Base-by-base conservation (phyloP, 2,888 invertebrate species). In the Chymomyza caudatula region DNA sequence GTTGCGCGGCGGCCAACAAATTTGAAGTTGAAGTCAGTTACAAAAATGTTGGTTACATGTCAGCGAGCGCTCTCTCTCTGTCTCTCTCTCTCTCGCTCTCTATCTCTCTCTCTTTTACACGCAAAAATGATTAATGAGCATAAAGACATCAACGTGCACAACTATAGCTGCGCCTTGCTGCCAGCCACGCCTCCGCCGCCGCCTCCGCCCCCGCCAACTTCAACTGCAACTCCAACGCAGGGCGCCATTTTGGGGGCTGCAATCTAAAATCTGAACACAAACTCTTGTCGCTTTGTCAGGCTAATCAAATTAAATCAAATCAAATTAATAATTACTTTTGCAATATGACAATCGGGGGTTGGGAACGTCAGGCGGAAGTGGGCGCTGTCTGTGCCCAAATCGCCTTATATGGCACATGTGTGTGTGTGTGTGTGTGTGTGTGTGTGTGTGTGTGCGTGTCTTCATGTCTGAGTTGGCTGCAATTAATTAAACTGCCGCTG, bases 281-380 rank as follows among this genome's bases (percentile, higher is more conserved):
- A n/a, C 25, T 44, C 42, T 68, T 52, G 67, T 61, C 57, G 53
- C 56, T 52, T 17, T 19, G 63, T 60, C 69, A 60, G 65, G 71
- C 82, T 85, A 81, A 81, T 85, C 81, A 83, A 85, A 82, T 83
- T 83, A 81, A 83, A 85, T 85, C 85, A 82, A 85, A 82, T 82
- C 85, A 85, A 82, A 82, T 82, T 83, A 82, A 76, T 82, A 82
- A 82, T 85, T 85, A 85, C 85, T 76, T 85, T 83, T 83, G 13
- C 29, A 37, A 37, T 37, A 53, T 53, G 23, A 53, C 20, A 11
- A 53, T 23, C 22, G 20, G 17, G 23, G 47, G 47, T 19, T 47
- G 47, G 47, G 6, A 17, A 20, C 20, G 51, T 15, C 22, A 20
- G 15, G 25, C 47, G 77, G 77, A 77, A 73, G 71, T 77, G 69